Percentiles rank a stretch among this genome's conserved stretches.
phyloP scores from a whole-genome alignment of 2,888 invertebrate species.

The Xestoiulus laeticollis region DNA sequence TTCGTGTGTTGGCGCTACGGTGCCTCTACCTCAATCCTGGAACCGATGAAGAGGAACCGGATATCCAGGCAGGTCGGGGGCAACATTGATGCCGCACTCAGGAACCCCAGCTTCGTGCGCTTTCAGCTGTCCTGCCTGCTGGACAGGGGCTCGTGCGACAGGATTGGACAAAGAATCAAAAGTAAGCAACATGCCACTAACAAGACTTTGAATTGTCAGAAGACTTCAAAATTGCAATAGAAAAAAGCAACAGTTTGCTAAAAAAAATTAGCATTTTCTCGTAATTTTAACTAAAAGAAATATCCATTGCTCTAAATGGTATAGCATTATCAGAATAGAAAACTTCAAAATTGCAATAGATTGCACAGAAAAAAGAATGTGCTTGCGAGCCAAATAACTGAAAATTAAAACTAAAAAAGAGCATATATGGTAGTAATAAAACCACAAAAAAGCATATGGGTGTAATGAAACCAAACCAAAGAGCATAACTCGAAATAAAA shows the following conservation, averaged over 20 bases:
- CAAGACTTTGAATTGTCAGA: background rate
- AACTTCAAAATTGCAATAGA: too few species aligned
- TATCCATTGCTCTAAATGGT: background rate
- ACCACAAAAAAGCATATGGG: background rate
- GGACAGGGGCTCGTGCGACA: slow-evolving; percentile 49
- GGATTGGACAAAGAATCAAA: slow-evolving; percentile 52
- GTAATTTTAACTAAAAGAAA: background rate
- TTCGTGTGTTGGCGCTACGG: slow-evolving; percentile 36
- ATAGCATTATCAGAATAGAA: too few species aligned
- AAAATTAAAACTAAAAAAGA: background rate
- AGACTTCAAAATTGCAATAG: background rate
- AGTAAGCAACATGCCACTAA: slow-evolving; percentile 40
- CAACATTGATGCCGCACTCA: slow-evolving; percentile 53
- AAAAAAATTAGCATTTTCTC: background rate
- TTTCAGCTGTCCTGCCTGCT: slow-evolving; percentile 49
- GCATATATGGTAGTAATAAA: background rate
- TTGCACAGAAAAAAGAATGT: background rate
- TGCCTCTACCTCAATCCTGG: background rate
- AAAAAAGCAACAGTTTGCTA: background rate
- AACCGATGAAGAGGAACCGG: background rate
- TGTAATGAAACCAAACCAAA: too few species aligned
- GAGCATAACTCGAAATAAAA: too few species aligned
- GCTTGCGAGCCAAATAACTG: background rate
- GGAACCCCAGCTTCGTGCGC: slow-evolving; percentile 51
- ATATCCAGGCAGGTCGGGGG: slow-evolving; percentile 42